A percentile compares a stretch with the other conserved stretches of the same genome.
Conservation (phyloP, 2,888 invertebrate genomes). For the Torymus tubicola region DNA sequence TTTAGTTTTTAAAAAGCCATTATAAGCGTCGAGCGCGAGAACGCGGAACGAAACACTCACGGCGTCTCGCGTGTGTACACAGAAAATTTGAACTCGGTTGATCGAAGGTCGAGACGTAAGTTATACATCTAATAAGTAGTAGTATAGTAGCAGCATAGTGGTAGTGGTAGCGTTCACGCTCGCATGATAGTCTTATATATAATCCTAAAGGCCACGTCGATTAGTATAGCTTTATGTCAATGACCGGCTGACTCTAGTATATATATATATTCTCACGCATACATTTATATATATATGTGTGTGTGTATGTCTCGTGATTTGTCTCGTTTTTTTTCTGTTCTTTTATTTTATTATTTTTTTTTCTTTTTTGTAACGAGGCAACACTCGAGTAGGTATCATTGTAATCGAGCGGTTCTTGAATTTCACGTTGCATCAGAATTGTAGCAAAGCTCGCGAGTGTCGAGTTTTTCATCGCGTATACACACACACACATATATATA, state of each 20-base stretch:
- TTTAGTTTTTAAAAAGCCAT: constrained; percentile 33
- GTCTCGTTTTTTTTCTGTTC: too few species aligned
- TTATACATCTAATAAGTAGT: constrained; percentile 37
- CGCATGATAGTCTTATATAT: background rate
- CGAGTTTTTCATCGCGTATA: too few species aligned
- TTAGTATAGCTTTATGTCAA: constrained; percentile 49
- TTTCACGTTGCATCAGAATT: too few species aligned
- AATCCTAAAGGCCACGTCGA: constrained; percentile 39
- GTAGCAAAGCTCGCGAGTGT: too few species aligned
- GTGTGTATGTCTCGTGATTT: background rate
- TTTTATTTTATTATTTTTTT: too few species aligned
- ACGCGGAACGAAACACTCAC: constrained; percentile 3
- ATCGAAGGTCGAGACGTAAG: constrained; percentile 47
- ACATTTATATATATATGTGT: background rate
- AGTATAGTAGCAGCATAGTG: too few species aligned
- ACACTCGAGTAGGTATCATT: too few species aligned
- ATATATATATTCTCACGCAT: background rate
- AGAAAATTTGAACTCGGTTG: constrained; percentile 42
- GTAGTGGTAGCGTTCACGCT: too few species aligned
- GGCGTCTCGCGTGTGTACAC: background rate
- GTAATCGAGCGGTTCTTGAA: too few species aligned
- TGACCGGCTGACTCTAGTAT: constrained; percentile 39
- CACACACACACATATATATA: too few species aligned
- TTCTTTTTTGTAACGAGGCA: too few species aligned
- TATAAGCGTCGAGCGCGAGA: constrained; percentile 8